These are phyloP conservation scores for Orthonyx spaldingii DNA, from an alignment of 2,113 vertebrate species.

Conservation along the genomic window DNA sequence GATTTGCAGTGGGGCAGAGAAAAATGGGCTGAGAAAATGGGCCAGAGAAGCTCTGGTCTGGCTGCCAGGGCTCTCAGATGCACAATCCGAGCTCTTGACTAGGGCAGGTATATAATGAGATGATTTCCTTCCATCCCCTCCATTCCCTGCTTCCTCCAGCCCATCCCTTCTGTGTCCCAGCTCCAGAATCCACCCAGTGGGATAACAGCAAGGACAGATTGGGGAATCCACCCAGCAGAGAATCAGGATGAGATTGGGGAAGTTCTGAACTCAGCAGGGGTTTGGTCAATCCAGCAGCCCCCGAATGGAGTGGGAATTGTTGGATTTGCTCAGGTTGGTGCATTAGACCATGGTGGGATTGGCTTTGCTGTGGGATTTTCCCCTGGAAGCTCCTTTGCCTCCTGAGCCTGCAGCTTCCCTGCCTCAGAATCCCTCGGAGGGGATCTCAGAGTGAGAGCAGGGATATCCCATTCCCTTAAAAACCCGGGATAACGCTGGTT, in stretches of 20 bases:
- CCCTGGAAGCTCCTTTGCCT: background rate
- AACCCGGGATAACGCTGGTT: background rate
- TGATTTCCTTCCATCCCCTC: background rate
- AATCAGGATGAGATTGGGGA: background rate
- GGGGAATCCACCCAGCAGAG: too few species aligned
- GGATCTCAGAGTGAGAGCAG: background rate
- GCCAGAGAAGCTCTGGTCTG: accelerated
- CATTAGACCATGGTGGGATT: background rate
- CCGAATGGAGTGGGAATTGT: background rate
- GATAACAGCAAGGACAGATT: background rate
- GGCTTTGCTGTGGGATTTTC: background rate
- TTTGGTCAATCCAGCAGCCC: background rate
- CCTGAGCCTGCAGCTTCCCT: background rate
- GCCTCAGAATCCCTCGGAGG: background rate
- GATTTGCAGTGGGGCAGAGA: background rate
- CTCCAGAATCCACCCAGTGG: background rate
- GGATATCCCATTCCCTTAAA: background rate
- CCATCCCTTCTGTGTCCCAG: background rate
- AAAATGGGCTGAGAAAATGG: background rate
- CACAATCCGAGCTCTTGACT: background rate
- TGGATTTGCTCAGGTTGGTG: background rate
- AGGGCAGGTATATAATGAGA: background rate
- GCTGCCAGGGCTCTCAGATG: background rate
- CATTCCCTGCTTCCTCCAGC: background rate
- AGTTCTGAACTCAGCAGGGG: accelerated